These are phyloP conservation scores for Dryoscopus gambensis DNA, from an alignment of 2,113 vertebrate genomes.

Conservation along the genomic window DNA sequence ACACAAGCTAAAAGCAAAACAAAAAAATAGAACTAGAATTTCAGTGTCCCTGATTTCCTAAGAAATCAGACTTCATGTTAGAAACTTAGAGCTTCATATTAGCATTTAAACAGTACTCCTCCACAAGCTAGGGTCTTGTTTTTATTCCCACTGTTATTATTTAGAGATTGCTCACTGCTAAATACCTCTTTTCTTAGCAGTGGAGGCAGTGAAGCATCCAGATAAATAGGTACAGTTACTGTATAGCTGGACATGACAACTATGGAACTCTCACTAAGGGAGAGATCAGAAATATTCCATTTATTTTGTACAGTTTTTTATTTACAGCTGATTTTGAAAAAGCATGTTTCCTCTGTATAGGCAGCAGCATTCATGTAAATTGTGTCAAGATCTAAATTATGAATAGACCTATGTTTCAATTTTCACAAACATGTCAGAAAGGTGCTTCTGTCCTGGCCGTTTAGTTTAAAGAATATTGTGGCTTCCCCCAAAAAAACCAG, in stretches of 20 bases:
- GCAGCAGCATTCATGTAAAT: not conserved
- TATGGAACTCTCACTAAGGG: not conserved
- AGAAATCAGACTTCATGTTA: not conserved
- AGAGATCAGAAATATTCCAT: not conserved
- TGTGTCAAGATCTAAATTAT: not conserved
- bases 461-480: not conserved
- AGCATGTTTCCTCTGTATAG: not conserved
- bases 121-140: not conserved
- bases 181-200: not conserved
- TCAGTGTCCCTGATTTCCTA: not conserved
- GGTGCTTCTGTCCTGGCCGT: not conserved
- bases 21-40: not conserved
- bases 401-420: not conserved
- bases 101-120: not conserved
- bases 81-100: not conserved
- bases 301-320: not conserved
- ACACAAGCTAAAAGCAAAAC: not conserved
- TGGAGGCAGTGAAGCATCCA: not conserved
- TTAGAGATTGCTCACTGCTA: not conserved
- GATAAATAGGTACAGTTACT: not conserved
- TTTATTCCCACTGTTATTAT: not conserved
- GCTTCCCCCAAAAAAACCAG: not conserved
- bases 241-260: not conserved
- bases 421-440: not conserved
- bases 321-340: not conserved